Conservation (phyloP, 92 coral and sea anemone species). For the Hydrozoanthus gracilis region DNA sequence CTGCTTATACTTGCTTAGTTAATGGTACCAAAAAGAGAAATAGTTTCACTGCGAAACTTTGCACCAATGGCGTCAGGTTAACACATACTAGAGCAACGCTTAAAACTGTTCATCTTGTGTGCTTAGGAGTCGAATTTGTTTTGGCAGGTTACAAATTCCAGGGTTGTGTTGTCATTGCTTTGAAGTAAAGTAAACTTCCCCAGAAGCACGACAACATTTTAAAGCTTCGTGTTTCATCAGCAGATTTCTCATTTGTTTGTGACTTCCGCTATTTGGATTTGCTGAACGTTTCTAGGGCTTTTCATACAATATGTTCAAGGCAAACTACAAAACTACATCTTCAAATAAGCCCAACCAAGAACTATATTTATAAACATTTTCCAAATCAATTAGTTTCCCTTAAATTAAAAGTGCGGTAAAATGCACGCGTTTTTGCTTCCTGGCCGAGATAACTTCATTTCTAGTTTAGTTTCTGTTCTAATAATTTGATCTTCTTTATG, state of each 20-base stretch:
- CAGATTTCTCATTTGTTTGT: neutral
- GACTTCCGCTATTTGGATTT: no score
- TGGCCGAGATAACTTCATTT: no score
- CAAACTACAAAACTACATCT: no score
- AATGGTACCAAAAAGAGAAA: neutral
- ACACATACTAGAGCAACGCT: neutral
- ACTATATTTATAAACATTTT: neutral
- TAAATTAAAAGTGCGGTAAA: neutral
- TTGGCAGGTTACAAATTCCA: slow-evolving; percentile 28
- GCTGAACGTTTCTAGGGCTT: no score
- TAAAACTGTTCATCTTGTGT: neutral
- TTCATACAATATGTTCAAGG: no score
- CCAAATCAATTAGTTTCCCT: neutral
- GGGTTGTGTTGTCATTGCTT: slow-evolving; percentile 15
- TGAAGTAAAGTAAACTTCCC: neutral
- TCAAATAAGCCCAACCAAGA: no score
- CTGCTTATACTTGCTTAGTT: neutral
- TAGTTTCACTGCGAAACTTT: neutral
- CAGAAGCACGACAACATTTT: neutral
- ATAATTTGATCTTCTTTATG: no score
- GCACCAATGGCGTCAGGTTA: neutral
- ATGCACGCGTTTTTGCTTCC: neutral
- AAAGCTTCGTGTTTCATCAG: neutral
- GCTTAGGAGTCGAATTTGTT: neutral
- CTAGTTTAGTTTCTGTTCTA: no score